Evolutionary conservation across 2,113 vertebrate genomes (phyloP).

Genomic region (Isichthys henryi): DNA sequence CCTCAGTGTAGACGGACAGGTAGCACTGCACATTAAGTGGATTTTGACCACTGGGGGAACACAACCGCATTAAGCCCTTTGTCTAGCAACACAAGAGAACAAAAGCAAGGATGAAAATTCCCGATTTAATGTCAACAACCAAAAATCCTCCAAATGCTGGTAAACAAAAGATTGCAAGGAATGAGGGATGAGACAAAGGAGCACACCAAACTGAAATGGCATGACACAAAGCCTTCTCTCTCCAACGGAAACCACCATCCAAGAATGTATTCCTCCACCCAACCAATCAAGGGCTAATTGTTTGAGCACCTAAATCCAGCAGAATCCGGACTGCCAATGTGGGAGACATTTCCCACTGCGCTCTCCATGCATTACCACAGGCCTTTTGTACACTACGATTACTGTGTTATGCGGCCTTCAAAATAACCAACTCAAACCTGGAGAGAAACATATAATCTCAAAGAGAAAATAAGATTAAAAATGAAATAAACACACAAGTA

Average conservation of each 20-base stretch:
- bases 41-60: not conserved
- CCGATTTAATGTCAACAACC: not conserved
- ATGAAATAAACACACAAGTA: not conserved
- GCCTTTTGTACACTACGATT: not conserved
- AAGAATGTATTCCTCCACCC: not conserved
- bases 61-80: not conserved
- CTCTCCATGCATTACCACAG: not conserved
- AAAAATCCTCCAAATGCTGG: not conserved
- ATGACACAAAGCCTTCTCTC: not conserved
- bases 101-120: not conserved
- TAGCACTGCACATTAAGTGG: not conserved
- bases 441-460: not conserved
- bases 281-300: not conserved
- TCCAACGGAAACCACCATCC: not conserved
- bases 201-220: not conserved
- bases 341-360: not conserved
- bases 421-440: not conserved
- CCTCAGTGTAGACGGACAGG: not conserved
- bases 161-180: not conserved
- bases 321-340: not conserved
- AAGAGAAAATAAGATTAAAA: not conserved
- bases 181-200: not conserved
- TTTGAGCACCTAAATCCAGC: not conserved
- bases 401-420: not conserved
- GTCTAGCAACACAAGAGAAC: not conserved